phyloP scores from a whole-genome alignment of 2,888 invertebrate species.

The Drosophila prostipennis region DNA sequence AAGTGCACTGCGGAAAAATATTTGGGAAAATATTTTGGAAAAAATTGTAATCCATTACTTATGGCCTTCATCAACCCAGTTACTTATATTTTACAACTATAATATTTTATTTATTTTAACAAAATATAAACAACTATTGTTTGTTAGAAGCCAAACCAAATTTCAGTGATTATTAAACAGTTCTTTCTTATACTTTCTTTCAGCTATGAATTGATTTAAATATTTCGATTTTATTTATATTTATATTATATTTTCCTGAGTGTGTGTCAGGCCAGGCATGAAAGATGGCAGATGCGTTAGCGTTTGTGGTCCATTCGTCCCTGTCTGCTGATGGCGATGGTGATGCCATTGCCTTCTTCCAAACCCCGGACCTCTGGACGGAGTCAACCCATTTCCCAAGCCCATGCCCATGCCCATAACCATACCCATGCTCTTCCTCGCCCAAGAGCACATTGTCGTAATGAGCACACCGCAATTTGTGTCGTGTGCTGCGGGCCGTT shows the following conservation, averaged over 20 bases:
- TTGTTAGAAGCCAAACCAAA: no score
- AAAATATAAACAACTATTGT: no score
- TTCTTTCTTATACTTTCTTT: no score
- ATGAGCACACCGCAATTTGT: slow-evolving; percentile 79
- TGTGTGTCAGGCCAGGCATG: slow-evolving; percentile 59
- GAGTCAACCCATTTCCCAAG: slow-evolving; percentile 23
- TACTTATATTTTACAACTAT: no score
- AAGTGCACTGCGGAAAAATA: slow-evolving; percentile 40
- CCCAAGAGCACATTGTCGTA: slow-evolving; percentile 62
- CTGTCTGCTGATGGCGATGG: slow-evolving; percentile 22
- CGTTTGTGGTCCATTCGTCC: slow-evolving; percentile 45
- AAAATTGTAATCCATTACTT: no score
- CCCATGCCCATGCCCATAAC: slow-evolving; percentile 1
- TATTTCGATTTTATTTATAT: no score
- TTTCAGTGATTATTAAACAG: no score
- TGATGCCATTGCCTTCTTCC: slow-evolving; percentile 15
- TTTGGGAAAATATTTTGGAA: neutral
- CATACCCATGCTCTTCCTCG: neutral
- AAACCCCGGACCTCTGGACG: slow-evolving; percentile 7
- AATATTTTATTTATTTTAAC: no score
- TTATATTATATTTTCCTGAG: slow-evolving; percentile 3
- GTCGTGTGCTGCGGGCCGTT: slow-evolving; percentile 72
- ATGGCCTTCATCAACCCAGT: no score
- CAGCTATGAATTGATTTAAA: no score
- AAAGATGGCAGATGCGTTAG: slow-evolving; percentile 66